Evolutionary conservation across 1,140 invertebrate species (phyloP).

Genomic region (Drosophila bocqueti): DNA sequence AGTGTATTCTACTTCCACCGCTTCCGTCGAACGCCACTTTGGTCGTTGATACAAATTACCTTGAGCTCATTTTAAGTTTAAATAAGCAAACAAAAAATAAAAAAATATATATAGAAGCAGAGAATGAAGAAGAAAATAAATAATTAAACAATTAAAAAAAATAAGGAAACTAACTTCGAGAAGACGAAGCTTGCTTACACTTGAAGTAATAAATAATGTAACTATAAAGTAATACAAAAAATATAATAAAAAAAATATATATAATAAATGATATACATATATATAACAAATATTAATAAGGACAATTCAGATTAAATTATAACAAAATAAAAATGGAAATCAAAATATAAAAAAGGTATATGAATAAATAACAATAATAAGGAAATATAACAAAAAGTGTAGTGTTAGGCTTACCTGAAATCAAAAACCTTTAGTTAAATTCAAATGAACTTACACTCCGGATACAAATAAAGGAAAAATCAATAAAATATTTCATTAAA

Average conservation of each 20-base stretch:
- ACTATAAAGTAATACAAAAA: neutral
- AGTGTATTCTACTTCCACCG: slow-evolving; percentile 13
- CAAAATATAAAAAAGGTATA: neutral
- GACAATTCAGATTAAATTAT: neutral
- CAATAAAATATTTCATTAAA: neutral
- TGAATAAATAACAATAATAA: neutral
- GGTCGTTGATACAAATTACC: slow-evolving; percentile 75
- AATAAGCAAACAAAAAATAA: slow-evolving; percentile 55
- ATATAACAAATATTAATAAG: neutral
- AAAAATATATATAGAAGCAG: slow-evolving; percentile 11
- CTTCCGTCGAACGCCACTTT: slow-evolving; percentile 22
- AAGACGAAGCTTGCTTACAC: neutral
- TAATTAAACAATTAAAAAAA: slow-evolving; percentile 8
- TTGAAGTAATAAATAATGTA: neutral
- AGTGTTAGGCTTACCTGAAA: neutral
- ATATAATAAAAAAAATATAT: too few species aligned
- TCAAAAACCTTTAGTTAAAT: neutral
- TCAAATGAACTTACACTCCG: neutral
- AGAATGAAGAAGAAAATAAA: slow-evolving; percentile 20
- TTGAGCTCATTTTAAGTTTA: slow-evolving; percentile 80
- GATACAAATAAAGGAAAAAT: neutral
- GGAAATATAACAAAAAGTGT: neutral
- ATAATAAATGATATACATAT: too few species aligned
- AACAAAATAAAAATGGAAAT: neutral
- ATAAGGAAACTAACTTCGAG: neutral